Evolutionary conservation across 2,797 vertebrate species (phyloP), one percentile per base, ranked within the genome.

Genomic region (Artibeus lituratus): DNA sequence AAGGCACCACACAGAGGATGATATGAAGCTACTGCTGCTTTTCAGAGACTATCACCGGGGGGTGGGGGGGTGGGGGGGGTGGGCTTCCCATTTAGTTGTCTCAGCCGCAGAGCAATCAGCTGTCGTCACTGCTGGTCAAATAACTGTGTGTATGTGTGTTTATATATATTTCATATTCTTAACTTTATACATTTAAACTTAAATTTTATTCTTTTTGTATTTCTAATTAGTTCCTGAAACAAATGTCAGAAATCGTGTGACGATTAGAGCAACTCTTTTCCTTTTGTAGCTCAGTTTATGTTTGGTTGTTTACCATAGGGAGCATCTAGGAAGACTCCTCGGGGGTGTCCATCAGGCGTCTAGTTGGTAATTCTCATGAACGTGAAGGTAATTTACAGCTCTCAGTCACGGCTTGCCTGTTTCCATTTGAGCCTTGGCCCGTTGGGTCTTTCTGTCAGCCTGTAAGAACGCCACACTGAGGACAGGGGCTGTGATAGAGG

Each of bases 1-100:
- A 93, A 88, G 47, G 37, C 2, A 10, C 93, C 82, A 80, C 10
- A 10, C 39, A 47, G 93, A 97, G 95, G 80, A 85, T 91, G 76
- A 90, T 47, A 91, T 95, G 95, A 92, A 97, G 19, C 96, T 95
- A 96, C 96, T 98, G 97, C 62, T 98, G 62, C 77, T 55, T 97
- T 91, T 96, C 83, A 81, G 29, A 76, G 87, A 82, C n/a, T 76
- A 1, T 90, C 87, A n/a, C 95, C 97, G 95, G 95, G 96, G 42
- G 96, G 26, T 69, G 53, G n/a, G 49, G 97, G 95, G 95, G 96
- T n/a, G n/a, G 97, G 95, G 95, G 96, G 42, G 96, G 26, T 69
- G 53, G n/a, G 49, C 77, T 92, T 96, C 88, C 87, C 53, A 69
- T 37, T 42, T 29, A 0, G 91, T 97, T 94, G 3, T 97, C 97